A percentile compares a stretch with the other conserved stretches of the same genome.
Conservation (phyloP, 2,113 vertebrate species). For the Mastomys coucha region DNA sequence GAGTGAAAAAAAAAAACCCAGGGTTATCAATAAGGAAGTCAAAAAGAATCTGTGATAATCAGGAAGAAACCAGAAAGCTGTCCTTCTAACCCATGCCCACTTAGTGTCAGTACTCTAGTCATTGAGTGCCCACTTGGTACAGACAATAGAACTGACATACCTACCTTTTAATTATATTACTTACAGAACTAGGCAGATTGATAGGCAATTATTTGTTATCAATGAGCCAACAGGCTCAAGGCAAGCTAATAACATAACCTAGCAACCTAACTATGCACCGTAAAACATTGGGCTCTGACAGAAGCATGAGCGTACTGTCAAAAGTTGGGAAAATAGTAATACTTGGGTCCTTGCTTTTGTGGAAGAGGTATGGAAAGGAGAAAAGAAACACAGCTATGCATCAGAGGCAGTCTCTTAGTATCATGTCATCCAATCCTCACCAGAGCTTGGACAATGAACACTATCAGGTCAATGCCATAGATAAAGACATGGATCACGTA, state of each 20-base stretch:
- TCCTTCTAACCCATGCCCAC: neutral
- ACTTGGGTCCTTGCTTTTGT: neutral
- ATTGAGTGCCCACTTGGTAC: neutral
- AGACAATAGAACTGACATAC: neutral
- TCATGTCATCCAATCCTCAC: neutral
- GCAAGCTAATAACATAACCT: neutral
- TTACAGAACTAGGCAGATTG: neutral
- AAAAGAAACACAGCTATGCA: neutral
- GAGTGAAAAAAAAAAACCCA: neutral
- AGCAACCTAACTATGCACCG: neutral
- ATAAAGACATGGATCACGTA: neutral
- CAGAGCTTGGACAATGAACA: neutral
- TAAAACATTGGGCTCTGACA: conserved; percentile 10
- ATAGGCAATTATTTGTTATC: neutral
- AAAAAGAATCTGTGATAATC: neutral
- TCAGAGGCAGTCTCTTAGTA: neutral
- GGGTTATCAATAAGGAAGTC: neutral
- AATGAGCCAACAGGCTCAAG: neutral
- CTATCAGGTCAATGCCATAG: neutral
- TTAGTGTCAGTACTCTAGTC: neutral
- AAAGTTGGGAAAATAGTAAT: conserved; percentile 27
- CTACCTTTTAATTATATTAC: neutral
- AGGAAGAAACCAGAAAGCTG: neutral
- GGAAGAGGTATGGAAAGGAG: neutral
- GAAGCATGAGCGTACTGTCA: conserved; percentile 12